Base-by-base conservation (phyloP, 2,113 vertebrate genomes). In the Xiphorhynchus elegans region DNA sequence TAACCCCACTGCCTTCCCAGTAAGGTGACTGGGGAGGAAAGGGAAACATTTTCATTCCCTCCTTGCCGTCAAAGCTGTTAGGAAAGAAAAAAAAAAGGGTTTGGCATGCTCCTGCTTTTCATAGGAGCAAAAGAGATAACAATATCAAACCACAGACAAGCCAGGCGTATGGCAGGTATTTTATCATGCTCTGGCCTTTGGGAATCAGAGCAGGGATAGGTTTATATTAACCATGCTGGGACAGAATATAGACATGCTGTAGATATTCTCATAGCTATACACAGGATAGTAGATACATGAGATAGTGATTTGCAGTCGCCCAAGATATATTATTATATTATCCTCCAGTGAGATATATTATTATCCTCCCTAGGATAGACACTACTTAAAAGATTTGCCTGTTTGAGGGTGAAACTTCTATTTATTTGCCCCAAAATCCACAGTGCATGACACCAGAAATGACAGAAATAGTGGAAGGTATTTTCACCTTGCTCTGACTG, bases 401-500 rank as follows among this genome's bases (percentile, higher is more conserved):
- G 50, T 6, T 35, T 35, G 33, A 18, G 31, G 33, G 40, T 47
- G 35, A 74, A 66, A 16, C 3, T 53, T 55, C 8, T 39, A 1
- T 26, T 49, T 24, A 2, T 62, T 78, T 24, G 7, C 31, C 21
- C 37, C 26, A 1, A 89, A 76, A 68, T 8, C 7, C 25, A 16
- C 4, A 7, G 11, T 2, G 17, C 23, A 4, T 4, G 2, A 50
- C 40, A 15, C 15, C 20, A 69, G 63, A 82, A 82, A 28, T 18
- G 35, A 59, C 17, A 68, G 53, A 42, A 80, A 29, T 15, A 50
- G 44, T 0, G 0, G 33, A 18, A 55, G 19, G 1, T 10, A 13
- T n/a, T 69, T 53, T 20, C n/a, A 21, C 17, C 23, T 47, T 2
- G 2, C 4, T 52, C 49, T 0, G 3, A 17, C 17, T 4, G 2